A percentile compares a stretch with the other conserved stretches of the same genome.
These are phyloP conservation scores for Aricia agestis DNA, from an alignment of 1,140 invertebrate species.

Conservation along the genomic window DNA sequence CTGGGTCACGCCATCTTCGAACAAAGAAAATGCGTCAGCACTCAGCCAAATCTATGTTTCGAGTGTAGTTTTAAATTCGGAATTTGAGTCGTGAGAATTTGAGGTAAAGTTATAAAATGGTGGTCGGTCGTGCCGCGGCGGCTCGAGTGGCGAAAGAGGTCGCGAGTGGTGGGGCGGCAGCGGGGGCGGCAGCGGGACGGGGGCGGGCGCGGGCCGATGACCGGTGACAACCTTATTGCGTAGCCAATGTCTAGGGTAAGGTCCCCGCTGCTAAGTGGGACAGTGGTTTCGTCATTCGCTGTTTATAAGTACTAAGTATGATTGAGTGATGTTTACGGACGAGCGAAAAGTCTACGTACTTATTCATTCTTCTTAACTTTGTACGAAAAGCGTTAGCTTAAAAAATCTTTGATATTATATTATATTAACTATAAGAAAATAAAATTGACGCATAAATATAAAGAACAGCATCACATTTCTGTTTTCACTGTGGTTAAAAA, in stretches of 20 bases:
- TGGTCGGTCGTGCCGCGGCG: slow-evolving; percentile 3
- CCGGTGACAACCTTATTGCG: slow-evolving; percentile 64
- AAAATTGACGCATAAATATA: no score
- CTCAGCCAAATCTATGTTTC: not conserved
- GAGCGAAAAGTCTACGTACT: no score
- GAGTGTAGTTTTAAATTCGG: not conserved
- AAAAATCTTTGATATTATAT: no score
- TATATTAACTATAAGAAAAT: no score
- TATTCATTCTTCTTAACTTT: no score
- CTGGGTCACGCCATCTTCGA: slow-evolving; percentile 2
- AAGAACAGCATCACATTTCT: no score
- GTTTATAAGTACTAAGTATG: slow-evolving; percentile 33
- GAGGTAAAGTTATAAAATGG: not conserved
- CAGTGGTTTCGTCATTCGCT: slow-evolving; percentile 39
- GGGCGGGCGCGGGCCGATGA: slow-evolving; percentile 55
- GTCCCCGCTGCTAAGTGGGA: slow-evolving; percentile 50
- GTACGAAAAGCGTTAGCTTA: no score
- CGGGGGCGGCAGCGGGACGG: slow-evolving; percentile 34
- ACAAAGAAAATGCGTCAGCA: slow-evolving; percentile 12
- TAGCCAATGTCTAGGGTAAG: slow-evolving; percentile 69
- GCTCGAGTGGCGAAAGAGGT: slow-evolving; percentile 49
- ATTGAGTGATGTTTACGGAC: not conserved
- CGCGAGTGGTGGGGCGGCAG: slow-evolving; percentile 47
- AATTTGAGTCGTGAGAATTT: slow-evolving; percentile 10
- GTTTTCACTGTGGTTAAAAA: no score